Percentiles rank a stretch among this genome's conserved stretches.
Evolutionary conservation across 2,888 invertebrate genomes (phyloP).

Genomic region (Pseudoips prasinana): DNA sequence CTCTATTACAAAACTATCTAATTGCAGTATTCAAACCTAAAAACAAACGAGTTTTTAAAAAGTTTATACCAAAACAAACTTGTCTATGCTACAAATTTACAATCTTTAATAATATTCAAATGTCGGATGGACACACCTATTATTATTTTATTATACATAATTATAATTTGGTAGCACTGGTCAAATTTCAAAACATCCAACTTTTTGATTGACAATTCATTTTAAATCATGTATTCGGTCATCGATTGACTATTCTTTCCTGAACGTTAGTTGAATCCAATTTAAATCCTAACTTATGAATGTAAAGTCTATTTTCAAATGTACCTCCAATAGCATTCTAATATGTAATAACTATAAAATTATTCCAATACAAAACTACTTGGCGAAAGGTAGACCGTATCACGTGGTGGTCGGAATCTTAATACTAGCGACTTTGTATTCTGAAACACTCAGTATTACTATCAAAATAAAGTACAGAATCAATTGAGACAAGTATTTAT

Average conservation of each 20-base stretch:
- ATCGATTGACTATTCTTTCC: conserved; percentile 21
- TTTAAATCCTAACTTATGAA: conserved; percentile 7
- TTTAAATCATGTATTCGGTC: conserved; percentile 25
- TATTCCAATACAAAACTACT: conserved; percentile 77
- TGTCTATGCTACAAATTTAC: conserved; percentile 3
- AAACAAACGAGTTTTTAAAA: neutral
- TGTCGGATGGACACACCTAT: conserved; percentile 17
- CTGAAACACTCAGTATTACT: conserved; percentile 39
- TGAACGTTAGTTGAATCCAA: conserved; percentile 6
- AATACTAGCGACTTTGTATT: conserved; percentile 42
- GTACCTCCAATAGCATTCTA: conserved; percentile 56
- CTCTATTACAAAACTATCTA: too few relatives aligned
- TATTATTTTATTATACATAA: conserved; percentile 24
- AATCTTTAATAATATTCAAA: conserved; percentile 24
- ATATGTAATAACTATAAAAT: conserved; percentile 79
- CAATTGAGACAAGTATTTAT: conserved; percentile 16
- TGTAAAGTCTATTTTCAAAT: conserved; percentile 33
- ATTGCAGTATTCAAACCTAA: too few relatives aligned
- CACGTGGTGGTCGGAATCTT: conserved; percentile 69
- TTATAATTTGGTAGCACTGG: conserved; percentile 32
- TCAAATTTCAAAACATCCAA: conserved; percentile 28
- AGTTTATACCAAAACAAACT: neutral
- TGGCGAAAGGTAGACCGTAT: conserved; percentile 75
- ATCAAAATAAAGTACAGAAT: conserved; percentile 33
- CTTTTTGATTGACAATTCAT: conserved; percentile 37